Evolutionary conservation across 2,113 vertebrate genomes (phyloP).

Genomic region (Tragulus kanchil): DNA sequence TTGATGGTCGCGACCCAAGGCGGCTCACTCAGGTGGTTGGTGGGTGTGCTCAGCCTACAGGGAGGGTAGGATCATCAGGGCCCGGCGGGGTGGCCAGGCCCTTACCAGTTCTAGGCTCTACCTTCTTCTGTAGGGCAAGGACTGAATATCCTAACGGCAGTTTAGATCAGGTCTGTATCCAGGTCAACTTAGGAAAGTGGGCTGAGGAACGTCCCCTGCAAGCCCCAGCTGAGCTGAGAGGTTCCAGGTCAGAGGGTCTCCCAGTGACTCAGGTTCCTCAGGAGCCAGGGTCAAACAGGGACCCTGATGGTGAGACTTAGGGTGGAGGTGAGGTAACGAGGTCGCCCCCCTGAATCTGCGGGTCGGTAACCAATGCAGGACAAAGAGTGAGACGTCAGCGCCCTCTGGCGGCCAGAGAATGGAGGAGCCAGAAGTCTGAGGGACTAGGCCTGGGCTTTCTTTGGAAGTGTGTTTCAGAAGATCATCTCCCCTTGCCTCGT

Average conservation of each 20-base stretch:
- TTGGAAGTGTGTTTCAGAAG: neutral
- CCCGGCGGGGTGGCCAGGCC: neutral
- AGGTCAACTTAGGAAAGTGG: neutral
- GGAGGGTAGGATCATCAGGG: conserved; percentile 17
- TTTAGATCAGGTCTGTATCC: neutral
- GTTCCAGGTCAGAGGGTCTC: neutral
- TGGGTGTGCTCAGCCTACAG: conserved; percentile 81
- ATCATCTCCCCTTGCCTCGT: neutral
- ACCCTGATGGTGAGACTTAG: neutral
- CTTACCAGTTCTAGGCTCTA: neutral
- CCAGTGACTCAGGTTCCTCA: neutral
- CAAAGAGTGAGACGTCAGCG: neutral
- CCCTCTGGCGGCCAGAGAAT: neutral
- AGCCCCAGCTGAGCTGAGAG: neutral
- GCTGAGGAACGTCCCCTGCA: too few relatives aligned
- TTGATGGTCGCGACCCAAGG: conserved; percentile 85
- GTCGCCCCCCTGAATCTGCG: neutral
- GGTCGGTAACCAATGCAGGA: neutral
- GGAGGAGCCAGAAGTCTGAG: neutral
- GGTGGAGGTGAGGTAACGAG: neutral
- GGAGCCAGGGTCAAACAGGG: neutral
- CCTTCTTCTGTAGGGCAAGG: neutral
- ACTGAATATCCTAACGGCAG: neutral
- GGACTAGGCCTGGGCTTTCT: neutral
- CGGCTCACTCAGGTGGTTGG: conserved; percentile 84